A percentile compares a stretch with the other conserved stretches of the same genome.
Conservation (phyloP, 2,888 invertebrate species). For the Luffia ferchaultella region DNA sequence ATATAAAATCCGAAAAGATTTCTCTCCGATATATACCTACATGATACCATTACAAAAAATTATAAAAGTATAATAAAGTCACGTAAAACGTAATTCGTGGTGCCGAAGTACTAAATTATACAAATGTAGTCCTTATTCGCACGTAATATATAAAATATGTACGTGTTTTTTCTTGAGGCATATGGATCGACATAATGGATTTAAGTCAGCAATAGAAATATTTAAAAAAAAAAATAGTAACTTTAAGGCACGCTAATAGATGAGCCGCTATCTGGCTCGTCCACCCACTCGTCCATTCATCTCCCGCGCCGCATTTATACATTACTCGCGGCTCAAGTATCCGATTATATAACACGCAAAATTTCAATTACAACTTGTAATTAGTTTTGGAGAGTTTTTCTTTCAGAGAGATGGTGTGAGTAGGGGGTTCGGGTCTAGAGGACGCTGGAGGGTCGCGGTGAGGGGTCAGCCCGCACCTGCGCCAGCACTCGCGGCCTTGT, state of each 20-base stretch:
- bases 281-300: conserved; percentile 36
- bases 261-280: neutral
- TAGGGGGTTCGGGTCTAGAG: conserved; percentile 49
- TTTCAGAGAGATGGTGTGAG: conserved; percentile 32
- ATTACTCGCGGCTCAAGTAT: conserved; percentile 67
- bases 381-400: conserved; percentile 69
- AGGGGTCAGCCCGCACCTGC: conserved; percentile 24
- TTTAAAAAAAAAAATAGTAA: too few species aligned
- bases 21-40: too few species aligned
- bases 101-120: too few species aligned
- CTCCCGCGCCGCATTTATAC: conserved; percentile 62
- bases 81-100: too few species aligned
- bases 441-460: conserved; percentile 29
- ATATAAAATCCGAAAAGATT: too few species aligned
- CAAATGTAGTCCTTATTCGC: too few species aligned
- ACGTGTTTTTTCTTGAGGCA: too few species aligned
- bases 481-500: conserved; percentile 30
- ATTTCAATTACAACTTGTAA: conserved; percentile 70
- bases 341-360: conserved; percentile 69
- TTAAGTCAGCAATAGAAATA: too few species aligned
- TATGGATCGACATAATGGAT: too few species aligned
- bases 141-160: too few species aligned
- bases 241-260: neutral
- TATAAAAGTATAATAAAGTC: too few species aligned
- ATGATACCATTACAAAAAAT: too few species aligned